Evolutionary conservation across 2,797 vertebrate genomes (phyloP).

Genomic region (Rhincodon typus): DNA sequence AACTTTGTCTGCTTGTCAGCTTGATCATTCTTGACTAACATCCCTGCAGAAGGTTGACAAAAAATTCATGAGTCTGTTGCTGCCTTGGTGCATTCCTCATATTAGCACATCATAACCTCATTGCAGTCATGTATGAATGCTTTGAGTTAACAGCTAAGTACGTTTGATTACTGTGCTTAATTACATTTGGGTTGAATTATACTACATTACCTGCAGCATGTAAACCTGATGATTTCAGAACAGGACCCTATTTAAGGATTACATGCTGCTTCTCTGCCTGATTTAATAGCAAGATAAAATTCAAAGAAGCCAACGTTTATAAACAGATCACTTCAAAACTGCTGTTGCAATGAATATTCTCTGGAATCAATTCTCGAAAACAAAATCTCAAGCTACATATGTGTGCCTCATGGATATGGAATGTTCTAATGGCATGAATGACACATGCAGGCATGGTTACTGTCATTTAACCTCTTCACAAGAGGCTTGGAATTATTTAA

Average conservation of each 20-base stretch:
- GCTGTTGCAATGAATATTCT: not conserved
- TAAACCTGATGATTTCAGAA: not conserved
- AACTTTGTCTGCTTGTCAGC: not conserved
- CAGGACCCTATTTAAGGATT: not conserved
- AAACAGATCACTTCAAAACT: conserved; percentile 2
- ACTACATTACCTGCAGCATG: not conserved
- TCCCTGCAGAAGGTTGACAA: not conserved
- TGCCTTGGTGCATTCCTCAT: not conserved
- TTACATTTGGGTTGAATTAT: not conserved
- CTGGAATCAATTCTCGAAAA: not conserved
- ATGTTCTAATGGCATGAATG: not conserved
- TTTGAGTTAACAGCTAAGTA: not conserved
- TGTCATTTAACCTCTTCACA: not conserved
- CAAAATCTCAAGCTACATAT: not conserved
- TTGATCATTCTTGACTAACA: not conserved
- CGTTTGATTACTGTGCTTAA: not conserved
- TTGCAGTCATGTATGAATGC: not conserved
- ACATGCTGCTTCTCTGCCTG: not conserved
- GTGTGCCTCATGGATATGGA: not conserved
- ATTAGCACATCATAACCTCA: not conserved
- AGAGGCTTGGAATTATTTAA: not conserved
- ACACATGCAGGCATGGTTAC: not conserved
- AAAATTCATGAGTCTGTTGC: not conserved
- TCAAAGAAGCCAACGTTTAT: not conserved
- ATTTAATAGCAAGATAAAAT: not conserved